Evolutionary conservation across 2,888 invertebrate species (phyloP), one percentile per base, ranked within the genome.

Genomic region (Caenorhabditis zanzibari): DNA sequence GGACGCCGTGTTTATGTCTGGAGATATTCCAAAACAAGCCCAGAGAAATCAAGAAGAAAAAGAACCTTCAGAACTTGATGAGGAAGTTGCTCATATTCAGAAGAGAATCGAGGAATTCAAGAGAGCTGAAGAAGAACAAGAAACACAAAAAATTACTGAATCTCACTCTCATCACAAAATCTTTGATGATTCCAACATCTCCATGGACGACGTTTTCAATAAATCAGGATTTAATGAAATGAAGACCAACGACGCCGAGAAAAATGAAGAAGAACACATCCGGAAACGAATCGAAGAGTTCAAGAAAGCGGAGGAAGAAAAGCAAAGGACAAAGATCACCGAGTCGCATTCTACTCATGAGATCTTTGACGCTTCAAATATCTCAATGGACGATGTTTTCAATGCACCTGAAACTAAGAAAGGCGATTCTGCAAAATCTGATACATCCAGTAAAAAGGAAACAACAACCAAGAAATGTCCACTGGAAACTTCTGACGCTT

Each of bases 171-270:
- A 0, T 26, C 35, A 41, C 22, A 2, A 22, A 5, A 41, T 22
- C 12, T 35, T 61, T 7, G n/a, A 49, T 58, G 52, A 49, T 6
- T 63, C 63, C 0, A 24, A 49, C 16, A 61, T 61, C n/a, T 72
- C 59, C 7, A 58, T 74, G 32, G 73, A 74, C 22, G 73, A 63
- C 12, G 73, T 74, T 7, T 74, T 74, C 63, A 63, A 63, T n/a
- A 10, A 26, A 12, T 14, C 56, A 1, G 5, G 7, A 7, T 7
- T 12, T 4, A 5, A n/a, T 12, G 1, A 24, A 24, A 22, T 6
- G 12, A 26, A 10, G 12, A 2, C 54, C 10, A n/a, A 4, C 19
- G 14, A 19, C 3, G 26, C 14, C 22, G 52, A 52, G 1, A 10
- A 9, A 10, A n/a, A n/a, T 3, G 28, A 16, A 5, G 58, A 56